Conservation (phyloP, 1,140 invertebrate genomes). For the Lordiphosa collinella region DNA sequence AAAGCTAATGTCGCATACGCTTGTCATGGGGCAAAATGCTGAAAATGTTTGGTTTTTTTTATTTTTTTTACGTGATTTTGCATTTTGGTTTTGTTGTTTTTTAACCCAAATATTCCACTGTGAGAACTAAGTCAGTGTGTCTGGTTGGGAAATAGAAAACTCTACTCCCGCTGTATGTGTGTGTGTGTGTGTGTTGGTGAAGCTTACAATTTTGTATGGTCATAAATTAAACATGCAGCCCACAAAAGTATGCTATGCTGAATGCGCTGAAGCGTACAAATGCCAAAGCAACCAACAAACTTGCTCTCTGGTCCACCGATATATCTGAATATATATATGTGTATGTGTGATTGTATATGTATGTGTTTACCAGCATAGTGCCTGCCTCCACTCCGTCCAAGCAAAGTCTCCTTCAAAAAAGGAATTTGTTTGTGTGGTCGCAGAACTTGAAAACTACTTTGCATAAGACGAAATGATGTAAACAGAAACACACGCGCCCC, state of each 20-base stretch:
- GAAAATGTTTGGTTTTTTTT: conserved; percentile 1
- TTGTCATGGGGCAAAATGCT: conserved; percentile 3
- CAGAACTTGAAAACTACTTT: conserved; percentile 72
- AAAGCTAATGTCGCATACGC: conserved; percentile 20
- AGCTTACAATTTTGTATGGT: conserved; percentile 16
- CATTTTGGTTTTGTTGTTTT: too few species aligned
- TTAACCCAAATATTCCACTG: conserved; percentile 54
- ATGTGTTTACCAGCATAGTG: background rate
- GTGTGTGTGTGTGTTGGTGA: too few species aligned
- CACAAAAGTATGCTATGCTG: conserved; percentile 42
- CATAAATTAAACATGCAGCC: conserved; percentile 70
- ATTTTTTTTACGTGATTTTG: conserved; percentile 15
- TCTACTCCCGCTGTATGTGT: too few species aligned
- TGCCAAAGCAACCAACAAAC: conserved; percentile 38
- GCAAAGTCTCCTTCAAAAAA: conserved; percentile 1
- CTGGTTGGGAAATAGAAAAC: too few species aligned
- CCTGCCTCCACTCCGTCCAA: too few species aligned
- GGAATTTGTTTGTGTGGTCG: conserved; percentile 58
- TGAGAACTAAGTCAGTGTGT: conserved; percentile 71
- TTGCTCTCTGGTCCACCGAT: too few species aligned
- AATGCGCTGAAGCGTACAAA: conserved; percentile 70
- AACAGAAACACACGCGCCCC: conserved; percentile 15
- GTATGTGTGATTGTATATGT: too few species aligned
- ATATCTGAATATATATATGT: too few species aligned
- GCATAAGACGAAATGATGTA: conserved; percentile 58